Evolutionary conservation across 2,888 invertebrate species (phyloP).

Genomic region (Melieria omissa): DNA sequence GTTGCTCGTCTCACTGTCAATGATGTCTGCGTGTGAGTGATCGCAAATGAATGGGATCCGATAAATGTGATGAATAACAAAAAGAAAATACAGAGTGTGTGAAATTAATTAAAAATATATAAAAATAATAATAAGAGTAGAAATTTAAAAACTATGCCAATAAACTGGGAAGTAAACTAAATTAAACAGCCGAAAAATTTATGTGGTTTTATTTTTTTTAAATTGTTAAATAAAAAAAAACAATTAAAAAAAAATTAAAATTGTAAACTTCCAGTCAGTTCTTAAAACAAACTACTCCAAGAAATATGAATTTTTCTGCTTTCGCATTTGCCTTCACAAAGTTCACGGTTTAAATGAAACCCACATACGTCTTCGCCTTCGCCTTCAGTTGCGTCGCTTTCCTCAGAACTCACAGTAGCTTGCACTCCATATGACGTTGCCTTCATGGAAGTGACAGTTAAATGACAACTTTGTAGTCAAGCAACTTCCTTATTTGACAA

Average conservation of each 20-base stretch:
- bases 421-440: too few species aligned
- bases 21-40: slow-evolving; percentile 52
- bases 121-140: slow-evolving; percentile 9
- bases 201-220: too few species aligned
- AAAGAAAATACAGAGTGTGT: not conserved
- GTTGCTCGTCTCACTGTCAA: slow-evolving; percentile 62
- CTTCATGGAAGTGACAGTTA: too few species aligned
- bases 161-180: slow-evolving; percentile 7
- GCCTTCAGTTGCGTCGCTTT: not conserved
- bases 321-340: too few species aligned
- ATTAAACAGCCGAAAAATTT: slow-evolving; percentile 8
- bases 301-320: not conserved
- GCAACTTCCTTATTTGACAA: too few species aligned
- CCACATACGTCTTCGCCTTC: not conserved
- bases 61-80: too few species aligned
- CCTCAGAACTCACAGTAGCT: too few species aligned
- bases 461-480: too few species aligned
- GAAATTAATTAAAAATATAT: slow-evolving; percentile 25
- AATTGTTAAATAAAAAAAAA: slow-evolving; percentile 8
- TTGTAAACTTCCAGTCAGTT: not conserved
- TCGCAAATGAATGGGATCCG: slow-evolving; percentile 2
- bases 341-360: not conserved
- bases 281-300: not conserved
- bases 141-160: slow-evolving; percentile 18
- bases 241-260: slow-evolving; percentile 16